Conservation (phyloP, 2,888 invertebrate species). For the Harmothoe impar region DNA sequence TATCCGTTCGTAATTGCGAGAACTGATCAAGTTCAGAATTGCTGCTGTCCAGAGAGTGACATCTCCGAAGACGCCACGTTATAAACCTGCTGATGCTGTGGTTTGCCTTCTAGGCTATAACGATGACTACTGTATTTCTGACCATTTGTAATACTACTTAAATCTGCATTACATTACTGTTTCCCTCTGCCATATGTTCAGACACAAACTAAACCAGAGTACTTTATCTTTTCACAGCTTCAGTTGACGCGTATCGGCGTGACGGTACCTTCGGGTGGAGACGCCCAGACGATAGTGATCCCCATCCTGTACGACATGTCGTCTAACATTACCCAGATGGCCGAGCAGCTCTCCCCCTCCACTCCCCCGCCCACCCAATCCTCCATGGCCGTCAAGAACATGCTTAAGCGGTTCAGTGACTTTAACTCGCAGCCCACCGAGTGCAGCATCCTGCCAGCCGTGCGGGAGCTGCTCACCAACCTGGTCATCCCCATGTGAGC, state of each 20-base stretch:
- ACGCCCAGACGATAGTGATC: constrained; percentile 90
- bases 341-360: constrained; percentile 88
- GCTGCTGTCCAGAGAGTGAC: background rate
- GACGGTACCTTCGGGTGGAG: constrained; percentile 85
- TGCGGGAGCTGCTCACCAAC: constrained; percentile 93
- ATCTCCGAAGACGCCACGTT: too few species aligned
- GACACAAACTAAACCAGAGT: too few species aligned
- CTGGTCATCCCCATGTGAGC: constrained; percentile 87
- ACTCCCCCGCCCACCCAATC: constrained; percentile 72
- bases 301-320: constrained; percentile 95
- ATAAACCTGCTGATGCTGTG: too few species aligned
- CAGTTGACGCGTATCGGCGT: constrained; percentile 88
- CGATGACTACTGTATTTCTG: too few species aligned
- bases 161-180: too few species aligned
- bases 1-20: background rate
- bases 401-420: constrained; percentile 82
- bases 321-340: constrained; percentile 93
- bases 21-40: too few species aligned
- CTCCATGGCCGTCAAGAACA: constrained; percentile 74
- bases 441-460: constrained; percentile 95
- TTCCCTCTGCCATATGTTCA: too few species aligned
- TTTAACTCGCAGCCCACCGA: constrained; percentile 85
- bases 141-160: too few species aligned
- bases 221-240: constrained; percentile 85
- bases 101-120: too few species aligned